A percentile compares a stretch with the other conserved stretches of the same genome.
phyloP scores from a whole-genome alignment of 2,113 vertebrate species.

The Acanthisitta chloris region DNA sequence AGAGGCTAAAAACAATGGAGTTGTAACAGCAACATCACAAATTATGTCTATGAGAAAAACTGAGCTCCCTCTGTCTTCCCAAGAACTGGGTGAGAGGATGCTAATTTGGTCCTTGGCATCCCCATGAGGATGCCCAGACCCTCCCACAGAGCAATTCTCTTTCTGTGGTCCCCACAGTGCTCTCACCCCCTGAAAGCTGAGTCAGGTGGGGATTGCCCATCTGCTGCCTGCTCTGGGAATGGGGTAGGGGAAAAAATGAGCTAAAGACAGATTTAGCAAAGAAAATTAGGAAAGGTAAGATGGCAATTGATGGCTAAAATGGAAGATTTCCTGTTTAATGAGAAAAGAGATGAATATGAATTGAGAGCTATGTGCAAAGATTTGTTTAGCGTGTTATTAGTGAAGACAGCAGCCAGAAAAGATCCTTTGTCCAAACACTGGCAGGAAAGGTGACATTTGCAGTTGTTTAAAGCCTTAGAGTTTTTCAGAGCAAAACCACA shows the following conservation, averaged over 20 bases:
- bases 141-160: background rate
- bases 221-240: background rate
- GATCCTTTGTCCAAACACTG: conserved; percentile 42
- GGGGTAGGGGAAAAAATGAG: background rate
- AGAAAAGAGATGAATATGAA: conserved; percentile 27
- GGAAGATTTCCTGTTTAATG: conserved; percentile 48
- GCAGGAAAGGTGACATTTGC: conserved; percentile 43
- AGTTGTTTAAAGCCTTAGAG: conserved; percentile 61
- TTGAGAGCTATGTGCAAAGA: conserved; percentile 30
- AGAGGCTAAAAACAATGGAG: background rate
- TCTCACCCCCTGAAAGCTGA: accelerated
- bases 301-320: conserved; percentile 3
- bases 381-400: conserved; percentile 49
- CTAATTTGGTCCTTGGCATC: background rate
- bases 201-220: background rate
- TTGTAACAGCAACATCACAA: background rate
- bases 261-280: background rate
- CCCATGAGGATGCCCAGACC: accelerated
- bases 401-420: conserved; percentile 35
- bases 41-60: background rate
- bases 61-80: background rate
- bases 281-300: background rate
- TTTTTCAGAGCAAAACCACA: background rate
- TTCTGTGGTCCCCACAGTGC: accelerated
- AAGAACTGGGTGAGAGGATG: background rate